Percentiles rank a stretch among this genome's conserved stretches.
Conservation (phyloP, 2,888 invertebrate species). For the Rhorus exstirpatorius region DNA sequence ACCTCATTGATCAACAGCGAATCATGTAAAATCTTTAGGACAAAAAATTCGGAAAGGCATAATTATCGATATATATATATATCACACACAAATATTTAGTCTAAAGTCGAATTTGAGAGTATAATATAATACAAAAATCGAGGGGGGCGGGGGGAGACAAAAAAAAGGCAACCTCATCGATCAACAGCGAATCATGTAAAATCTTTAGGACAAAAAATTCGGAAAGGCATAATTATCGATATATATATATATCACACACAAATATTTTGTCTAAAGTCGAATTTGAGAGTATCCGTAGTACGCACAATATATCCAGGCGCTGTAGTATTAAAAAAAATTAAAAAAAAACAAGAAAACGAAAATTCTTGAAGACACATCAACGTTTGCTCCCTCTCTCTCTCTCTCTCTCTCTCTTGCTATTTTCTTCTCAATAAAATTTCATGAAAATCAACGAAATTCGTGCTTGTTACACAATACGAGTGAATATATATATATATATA, state of each 20-base stretch:
- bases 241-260: constrained; percentile 50
- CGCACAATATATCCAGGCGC: constrained; percentile 75
- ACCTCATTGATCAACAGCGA: no score
- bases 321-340: constrained; percentile 76
- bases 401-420: no score
- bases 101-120: constrained; percentile 73
- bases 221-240: no score
- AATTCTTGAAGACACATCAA: constrained; percentile 55
- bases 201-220: no score
- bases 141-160: no score
- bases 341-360: constrained; percentile 25
- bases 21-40: no score
- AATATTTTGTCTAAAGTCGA: constrained; percentile 70
- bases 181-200: no score
- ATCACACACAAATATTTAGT: constrained; percentile 43
- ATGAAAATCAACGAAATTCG: constrained; percentile 32
- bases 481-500: no score
- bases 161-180: no score
- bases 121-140: no score
- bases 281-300: constrained; percentile 74
- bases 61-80: constrained; percentile 53
- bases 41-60: no score
- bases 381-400: constrained; percentile 28
- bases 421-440: constrained; percentile 39
- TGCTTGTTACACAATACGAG: constrained; percentile 35